Evolutionary conservation across 2,797 vertebrate genomes (phyloP), one percentile per base, ranked within the genome.

Genomic region (Chrysocyon brachyurus): DNA sequence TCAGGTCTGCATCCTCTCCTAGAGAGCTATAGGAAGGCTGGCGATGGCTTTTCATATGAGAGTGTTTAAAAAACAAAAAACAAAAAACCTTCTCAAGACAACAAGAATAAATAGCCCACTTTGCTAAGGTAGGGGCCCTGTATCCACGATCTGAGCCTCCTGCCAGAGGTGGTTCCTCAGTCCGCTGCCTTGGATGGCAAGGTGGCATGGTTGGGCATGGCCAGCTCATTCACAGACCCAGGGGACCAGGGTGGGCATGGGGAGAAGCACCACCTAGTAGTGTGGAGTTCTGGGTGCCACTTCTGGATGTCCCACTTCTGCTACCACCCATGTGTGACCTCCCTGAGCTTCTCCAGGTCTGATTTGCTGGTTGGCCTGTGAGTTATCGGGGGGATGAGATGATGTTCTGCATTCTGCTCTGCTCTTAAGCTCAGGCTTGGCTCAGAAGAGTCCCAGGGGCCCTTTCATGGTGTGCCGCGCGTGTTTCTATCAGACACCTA

Each of bases 1-100:
- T 89, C 28, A 40, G 46, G 21, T 59, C 49, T 14, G 22, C 56
- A n/a, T 70, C 19, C 56, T 72, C 64, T 70, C 59, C 33, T 46
- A 7, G n/a, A 22, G 5, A 64, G n/a, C 2, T 59, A 0, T 31
- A 54, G 59, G 36, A 87, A 93, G 78, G 31, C 64, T 81, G 28
- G 40, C 36, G 28, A 52, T 72, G 26, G 24, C 66, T 86, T 91
- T 94, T 96, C 15, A 31, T 36, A 61, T 77, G 54, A 12, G 16
- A 56, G 14, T 57, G 0, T 22, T 88, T 57, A 52, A 72, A 70
- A 57, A 57, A 57, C 6, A 57, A 52, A 63, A 61, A 56, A 33
- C 14, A 70, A 75, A 64, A 15, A 5, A 3, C 4, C 16, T 40
- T 64, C 33, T 31, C 7, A 57, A 75, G n/a, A 33, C 40, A 75